Evolutionary conservation across 2,888 invertebrate genomes (phyloP).

Genomic region (Tyria jacobaeae): DNA sequence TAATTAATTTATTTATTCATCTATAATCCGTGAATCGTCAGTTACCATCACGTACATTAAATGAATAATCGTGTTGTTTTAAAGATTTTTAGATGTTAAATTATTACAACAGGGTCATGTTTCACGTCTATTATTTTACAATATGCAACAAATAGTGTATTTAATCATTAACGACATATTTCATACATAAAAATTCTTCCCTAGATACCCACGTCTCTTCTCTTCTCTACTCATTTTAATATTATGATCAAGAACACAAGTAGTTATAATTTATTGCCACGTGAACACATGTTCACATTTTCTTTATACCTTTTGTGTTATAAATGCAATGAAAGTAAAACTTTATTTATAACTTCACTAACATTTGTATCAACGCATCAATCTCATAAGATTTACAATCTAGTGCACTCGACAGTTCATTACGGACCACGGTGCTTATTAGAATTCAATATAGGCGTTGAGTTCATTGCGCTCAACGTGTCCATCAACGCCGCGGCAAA

Average conservation of each 20-base stretch:
- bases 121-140: no score
- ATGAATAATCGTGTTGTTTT: no score
- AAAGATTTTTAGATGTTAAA: neutral
- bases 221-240: no score
- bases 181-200: no score
- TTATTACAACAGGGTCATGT: neutral
- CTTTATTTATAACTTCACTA: neutral
- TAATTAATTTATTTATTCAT: no score
- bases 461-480: conserved; percentile 59
- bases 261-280: no score
- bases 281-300: no score
- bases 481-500: conserved; percentile 41
- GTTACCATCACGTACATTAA: no score
- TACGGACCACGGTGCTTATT: conserved; percentile 47
- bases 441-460: conserved; percentile 56
- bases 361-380: conserved; percentile 3
- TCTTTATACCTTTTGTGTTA: neutral
- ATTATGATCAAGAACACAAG: no score
- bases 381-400: conserved; percentile 28
- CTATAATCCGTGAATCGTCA: neutral
- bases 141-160: no score
- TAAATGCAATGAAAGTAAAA: conserved; percentile 3
- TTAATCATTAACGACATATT: no score
- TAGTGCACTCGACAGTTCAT: conserved; percentile 42
- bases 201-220: no score